Conservation (phyloP, 2,888 invertebrate genomes). For the Ditylenchus weischeri region DNA sequence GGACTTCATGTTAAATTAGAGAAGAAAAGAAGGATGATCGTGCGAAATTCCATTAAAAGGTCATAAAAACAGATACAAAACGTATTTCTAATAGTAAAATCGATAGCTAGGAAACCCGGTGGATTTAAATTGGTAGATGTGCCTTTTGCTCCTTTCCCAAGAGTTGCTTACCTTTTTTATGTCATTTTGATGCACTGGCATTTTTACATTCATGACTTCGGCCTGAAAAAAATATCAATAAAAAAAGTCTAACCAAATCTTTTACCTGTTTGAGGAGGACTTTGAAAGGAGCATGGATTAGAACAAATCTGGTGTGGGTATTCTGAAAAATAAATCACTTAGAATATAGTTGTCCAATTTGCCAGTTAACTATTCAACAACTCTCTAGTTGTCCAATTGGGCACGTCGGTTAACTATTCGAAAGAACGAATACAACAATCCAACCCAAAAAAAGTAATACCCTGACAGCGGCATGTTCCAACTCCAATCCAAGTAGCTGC, state of each 20-base stretch:
- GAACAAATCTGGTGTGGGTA: conserved; percentile 52
- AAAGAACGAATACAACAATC: conserved; percentile 1
- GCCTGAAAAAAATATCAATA: conserved; percentile 27
- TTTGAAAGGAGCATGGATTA: conserved; percentile 54
- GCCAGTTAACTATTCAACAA: too few species aligned
- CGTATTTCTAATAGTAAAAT: too few species aligned
- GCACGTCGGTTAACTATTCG: too few species aligned
- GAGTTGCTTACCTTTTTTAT: conserved; percentile 36
- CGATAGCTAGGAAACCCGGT: too few species aligned
- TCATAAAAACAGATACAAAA: too few species aligned
- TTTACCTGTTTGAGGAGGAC: conserved; percentile 43
- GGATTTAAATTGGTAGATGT: too few species aligned
- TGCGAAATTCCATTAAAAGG: conserved; percentile 17
- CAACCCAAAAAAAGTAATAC: conserved; percentile 8
- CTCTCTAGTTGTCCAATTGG: too few species aligned
- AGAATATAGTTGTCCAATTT: too few species aligned
- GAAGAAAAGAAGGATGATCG: conserved; percentile 8
- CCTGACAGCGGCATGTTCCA: conserved; percentile 31
- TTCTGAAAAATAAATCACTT: conserved; percentile 44
- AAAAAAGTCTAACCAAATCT: not conserved
- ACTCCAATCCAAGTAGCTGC: conserved; percentile 30
- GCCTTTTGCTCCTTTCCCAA: conserved; percentile 17
- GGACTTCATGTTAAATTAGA: too few species aligned
- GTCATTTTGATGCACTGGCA: conserved; percentile 60
- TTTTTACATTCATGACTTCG: conserved; percentile 53